Evolutionary conservation across 2,797 vertebrate species (phyloP), one percentile per base, ranked within the genome.

Genomic region (Adelosebastes latens): DNA sequence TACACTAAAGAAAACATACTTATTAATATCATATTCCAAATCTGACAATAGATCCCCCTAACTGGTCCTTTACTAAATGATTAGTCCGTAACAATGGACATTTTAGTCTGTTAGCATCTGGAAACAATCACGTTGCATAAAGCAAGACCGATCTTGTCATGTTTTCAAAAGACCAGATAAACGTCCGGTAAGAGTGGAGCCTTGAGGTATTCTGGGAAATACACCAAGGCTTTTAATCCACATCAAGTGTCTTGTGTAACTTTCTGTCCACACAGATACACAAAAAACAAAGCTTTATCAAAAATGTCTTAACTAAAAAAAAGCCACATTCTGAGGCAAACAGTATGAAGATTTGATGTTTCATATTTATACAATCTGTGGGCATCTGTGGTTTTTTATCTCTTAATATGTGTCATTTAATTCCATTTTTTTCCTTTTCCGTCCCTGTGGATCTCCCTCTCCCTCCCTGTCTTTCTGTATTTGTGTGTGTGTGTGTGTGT

Each of bases 181-280:
- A 72, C 0, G 14, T 84, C 80, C 69, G 69, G 65, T 63, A 76
- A 81, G 69, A 86, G 59, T 62, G 36, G 32, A 85, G 85, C 62
- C 75, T 62, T 58, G 58, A 76, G 68, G 16, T 77, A 79, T 86
- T 87, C 84, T 79, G 72, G 73, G 74, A 93, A 88, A 86, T 52
- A 73, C 34, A 82, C 63, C 22, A 62, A 81, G 14, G 67, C 59
- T 79, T 86, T 86, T 77, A 71, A 84, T 87, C 62, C 58, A 58
- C 34, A 22, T 29, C 32, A 52, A 74, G 34, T 39, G 55, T 82
- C 61, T 72, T 72, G 36, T 78, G n/a, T 14, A 71, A 74, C 13
- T n/a, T 20, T 18, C 14, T 67, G 31, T 64, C 18, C 60, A 60
- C 60, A 46, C 11, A 79, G 10, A 69, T 8, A 73, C 20, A 55